Conservation (phyloP, 2,797 vertebrate species). For the Potorous gilbertii region DNA sequence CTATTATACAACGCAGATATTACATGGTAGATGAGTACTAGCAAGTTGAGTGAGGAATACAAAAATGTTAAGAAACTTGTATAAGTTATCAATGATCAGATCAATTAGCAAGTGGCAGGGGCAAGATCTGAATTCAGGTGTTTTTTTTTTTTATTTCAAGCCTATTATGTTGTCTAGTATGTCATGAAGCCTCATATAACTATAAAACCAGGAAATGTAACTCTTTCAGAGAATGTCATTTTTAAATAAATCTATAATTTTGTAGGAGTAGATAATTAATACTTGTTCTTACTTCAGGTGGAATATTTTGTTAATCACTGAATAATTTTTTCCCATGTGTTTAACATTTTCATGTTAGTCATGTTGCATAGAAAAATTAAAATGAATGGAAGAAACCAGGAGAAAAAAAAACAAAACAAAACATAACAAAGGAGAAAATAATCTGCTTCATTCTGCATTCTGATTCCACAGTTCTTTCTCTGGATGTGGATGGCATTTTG, state of each 20-base stretch:
- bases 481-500: no score
- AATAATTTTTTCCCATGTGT: background rate
- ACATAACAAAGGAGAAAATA: no score
- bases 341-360: no score
- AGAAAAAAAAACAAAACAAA: no score
- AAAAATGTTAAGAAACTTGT: background rate
- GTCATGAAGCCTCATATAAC: background rate
- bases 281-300: background rate
- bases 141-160: background rate
- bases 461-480: no score
- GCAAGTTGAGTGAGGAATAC: background rate
- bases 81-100: background rate
- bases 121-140: background rate
- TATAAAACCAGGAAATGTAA: background rate
- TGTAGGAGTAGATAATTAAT: background rate
- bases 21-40: background rate
- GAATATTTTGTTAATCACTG: background rate
- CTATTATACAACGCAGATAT: background rate
- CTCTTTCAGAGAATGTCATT: background rate
- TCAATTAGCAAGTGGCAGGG: background rate
- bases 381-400: no score
- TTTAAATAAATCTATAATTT: background rate
- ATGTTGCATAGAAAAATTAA: no score
- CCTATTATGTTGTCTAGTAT: background rate
- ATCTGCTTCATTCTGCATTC: no score